Evolutionary conservation across 1,140 invertebrate species (phyloP).

Genomic region (Aradophagus sp.): DNA sequence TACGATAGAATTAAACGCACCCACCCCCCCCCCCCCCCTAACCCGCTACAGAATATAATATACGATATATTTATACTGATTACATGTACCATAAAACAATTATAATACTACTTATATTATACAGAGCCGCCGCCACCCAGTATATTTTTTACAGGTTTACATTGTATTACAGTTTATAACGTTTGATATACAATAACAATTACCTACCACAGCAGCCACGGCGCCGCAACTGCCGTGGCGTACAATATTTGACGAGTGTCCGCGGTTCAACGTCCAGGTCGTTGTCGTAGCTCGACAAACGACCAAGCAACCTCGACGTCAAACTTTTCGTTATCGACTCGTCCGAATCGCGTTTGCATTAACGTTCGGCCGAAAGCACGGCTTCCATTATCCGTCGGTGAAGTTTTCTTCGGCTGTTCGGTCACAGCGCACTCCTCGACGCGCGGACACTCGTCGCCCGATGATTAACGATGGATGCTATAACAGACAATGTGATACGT

Average conservation of each 20-base stretch:
- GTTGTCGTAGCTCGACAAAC: too few species aligned
- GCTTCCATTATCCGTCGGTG: too few species aligned
- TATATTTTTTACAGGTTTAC: constrained; percentile 77
- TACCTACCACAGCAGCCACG: constrained; percentile 63
- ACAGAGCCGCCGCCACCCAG: constrained; percentile 74
- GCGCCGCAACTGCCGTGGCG: constrained; percentile 49
- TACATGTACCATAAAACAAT: constrained; percentile 74
- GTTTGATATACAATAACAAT: constrained; percentile 75
- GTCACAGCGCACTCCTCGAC: constrained; percentile 19
- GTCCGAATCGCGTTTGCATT: too few species aligned
- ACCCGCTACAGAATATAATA: constrained; percentile 71
- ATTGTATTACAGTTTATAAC: constrained; percentile 76
- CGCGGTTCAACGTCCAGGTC: constrained; percentile 39
- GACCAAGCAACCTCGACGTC: too few species aligned
- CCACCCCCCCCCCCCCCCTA: too few species aligned
- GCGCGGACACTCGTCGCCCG: constrained; percentile 65
- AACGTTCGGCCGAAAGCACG: too few species aligned
- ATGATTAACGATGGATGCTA: constrained; percentile 73
- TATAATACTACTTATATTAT: constrained; percentile 74
- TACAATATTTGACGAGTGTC: constrained; percentile 69
- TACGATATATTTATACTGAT: constrained; percentile 75
- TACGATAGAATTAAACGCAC: constrained; percentile 61
- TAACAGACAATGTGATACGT: constrained; percentile 75
- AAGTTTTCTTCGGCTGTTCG: too few species aligned
- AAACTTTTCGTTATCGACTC: too few species aligned